Percentiles rank a stretch among this genome's conserved stretches.
Conservation (phyloP, 37 sponge, comb jelly and placozoan genomes). For the Mnemiopsis leidyi region DNA sequence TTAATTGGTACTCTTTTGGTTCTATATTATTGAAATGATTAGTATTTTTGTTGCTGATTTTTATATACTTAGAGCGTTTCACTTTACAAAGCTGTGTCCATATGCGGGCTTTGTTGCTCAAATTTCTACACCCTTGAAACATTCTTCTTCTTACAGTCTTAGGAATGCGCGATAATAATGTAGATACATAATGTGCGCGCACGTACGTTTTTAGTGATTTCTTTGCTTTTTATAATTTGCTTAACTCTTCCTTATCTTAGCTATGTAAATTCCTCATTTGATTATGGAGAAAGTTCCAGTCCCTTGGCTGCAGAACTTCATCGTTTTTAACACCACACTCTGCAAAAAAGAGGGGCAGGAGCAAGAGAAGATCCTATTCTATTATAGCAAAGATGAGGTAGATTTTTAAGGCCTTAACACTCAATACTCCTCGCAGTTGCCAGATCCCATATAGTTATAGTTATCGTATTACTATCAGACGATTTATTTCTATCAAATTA, state of each 20-base stretch:
- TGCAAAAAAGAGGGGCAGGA: slow-evolving; percentile 72
- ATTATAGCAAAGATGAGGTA: slow-evolving; percentile 72
- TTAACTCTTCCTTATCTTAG: background rate
- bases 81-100: too few species aligned
- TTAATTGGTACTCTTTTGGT: too few species aligned
- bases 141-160: background rate
- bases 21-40: too few species aligned
- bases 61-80: too few species aligned
- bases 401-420: too few species aligned
- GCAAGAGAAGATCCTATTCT: slow-evolving; percentile 81
- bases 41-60: too few species aligned
- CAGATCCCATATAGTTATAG: background rate
- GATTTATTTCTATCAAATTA: background rate
- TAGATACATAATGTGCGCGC: background rate
- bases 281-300: slow-evolving; percentile 18
- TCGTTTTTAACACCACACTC: slow-evolving; percentile 37
- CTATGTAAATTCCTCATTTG: background rate
- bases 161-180: background rate
- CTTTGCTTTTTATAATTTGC: background rate
- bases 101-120: too few species aligned
- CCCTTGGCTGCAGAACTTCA: slow-evolving; percentile 10
- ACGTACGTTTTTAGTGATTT: background rate
- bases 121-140: too few species aligned
- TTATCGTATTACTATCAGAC: too few species aligned
- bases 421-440: too few species aligned